Evolutionary conservation across 1,140 invertebrate species (phyloP).

Genomic region (Diprion similis): DNA sequence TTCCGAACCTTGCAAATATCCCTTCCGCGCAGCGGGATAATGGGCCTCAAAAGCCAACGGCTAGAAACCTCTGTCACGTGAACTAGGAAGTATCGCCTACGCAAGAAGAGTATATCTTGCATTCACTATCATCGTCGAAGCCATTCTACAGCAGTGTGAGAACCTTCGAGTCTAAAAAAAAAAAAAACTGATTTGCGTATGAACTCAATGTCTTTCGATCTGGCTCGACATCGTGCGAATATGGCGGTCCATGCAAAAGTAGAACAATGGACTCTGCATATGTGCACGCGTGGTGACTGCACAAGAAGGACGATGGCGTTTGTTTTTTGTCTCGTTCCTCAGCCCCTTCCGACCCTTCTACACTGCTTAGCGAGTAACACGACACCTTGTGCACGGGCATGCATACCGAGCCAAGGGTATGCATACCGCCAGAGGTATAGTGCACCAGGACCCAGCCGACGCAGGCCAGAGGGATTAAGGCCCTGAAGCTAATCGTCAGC

Average conservation of each 20-base stretch:
- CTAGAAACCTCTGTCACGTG: no score
- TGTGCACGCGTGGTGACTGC: not conserved
- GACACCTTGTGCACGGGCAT: slow-evolving; percentile 32
- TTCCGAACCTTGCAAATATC: no score
- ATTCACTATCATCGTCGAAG: no score
- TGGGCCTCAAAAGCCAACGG: no score
- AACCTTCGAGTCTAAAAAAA: no score
- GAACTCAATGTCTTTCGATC: no score
- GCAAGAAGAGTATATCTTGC: no score
- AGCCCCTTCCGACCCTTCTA: slow-evolving; percentile 10
- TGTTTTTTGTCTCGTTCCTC: not conserved
- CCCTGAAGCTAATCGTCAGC: slow-evolving; percentile 49
- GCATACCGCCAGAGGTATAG: not conserved
- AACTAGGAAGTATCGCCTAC: no score
- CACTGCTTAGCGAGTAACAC: slow-evolving; percentile 52
- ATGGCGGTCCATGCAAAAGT: not conserved
- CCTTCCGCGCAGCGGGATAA: no score
- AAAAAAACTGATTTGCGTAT: no score
- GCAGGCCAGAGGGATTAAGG: slow-evolving; percentile 34
- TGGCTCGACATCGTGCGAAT: no score
- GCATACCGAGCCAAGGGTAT: slow-evolving; percentile 9
- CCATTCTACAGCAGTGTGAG: no score
- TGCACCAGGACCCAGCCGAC: not conserved
- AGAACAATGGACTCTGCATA: not conserved
- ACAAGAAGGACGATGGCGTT: not conserved